Conservation (phyloP, 1,140 invertebrate genomes). For the Anastrepha ludens region DNA sequence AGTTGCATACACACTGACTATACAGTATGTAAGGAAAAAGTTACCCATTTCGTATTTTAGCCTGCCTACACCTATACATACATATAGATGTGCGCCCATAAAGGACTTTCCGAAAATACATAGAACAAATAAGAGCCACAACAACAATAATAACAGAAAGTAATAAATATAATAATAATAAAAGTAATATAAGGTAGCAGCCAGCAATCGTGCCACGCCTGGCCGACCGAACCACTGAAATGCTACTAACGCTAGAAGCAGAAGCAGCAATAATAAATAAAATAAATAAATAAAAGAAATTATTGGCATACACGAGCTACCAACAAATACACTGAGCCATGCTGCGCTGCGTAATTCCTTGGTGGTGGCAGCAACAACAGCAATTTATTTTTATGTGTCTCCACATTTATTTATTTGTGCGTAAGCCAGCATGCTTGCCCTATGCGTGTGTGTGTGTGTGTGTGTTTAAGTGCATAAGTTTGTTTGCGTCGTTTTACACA, state of each 20-base stretch:
- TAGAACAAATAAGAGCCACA: constrained; percentile 5
- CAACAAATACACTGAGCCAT: not conserved
- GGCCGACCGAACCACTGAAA: not conserved
- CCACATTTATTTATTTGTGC: constrained; percentile 39
- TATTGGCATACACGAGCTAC: constrained; percentile 29
- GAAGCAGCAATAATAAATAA: constrained; percentile 47
- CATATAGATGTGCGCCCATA: not conserved
- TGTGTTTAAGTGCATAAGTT: not conserved
- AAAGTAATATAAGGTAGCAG: constrained; percentile 38
- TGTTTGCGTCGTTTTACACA: not conserved
- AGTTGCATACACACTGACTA: not conserved
- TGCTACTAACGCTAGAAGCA: not conserved
- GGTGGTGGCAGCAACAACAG: not conserved
- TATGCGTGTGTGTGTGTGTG: not conserved
- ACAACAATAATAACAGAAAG: constrained; percentile 26
- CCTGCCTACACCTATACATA: not conserved
- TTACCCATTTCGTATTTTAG: no score
- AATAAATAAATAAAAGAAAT: constrained; percentile 50
- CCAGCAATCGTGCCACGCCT: not conserved
- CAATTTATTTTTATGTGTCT: constrained; percentile 52
- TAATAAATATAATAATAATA: constrained; percentile 26
- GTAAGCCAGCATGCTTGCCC: not conserved
- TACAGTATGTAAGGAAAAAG: not conserved
- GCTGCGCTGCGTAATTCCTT: not conserved
- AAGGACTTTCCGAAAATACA: not conserved